Conservation (phyloP, 2,113 vertebrate genomes). For the Atherinomorus stipes region DNA sequence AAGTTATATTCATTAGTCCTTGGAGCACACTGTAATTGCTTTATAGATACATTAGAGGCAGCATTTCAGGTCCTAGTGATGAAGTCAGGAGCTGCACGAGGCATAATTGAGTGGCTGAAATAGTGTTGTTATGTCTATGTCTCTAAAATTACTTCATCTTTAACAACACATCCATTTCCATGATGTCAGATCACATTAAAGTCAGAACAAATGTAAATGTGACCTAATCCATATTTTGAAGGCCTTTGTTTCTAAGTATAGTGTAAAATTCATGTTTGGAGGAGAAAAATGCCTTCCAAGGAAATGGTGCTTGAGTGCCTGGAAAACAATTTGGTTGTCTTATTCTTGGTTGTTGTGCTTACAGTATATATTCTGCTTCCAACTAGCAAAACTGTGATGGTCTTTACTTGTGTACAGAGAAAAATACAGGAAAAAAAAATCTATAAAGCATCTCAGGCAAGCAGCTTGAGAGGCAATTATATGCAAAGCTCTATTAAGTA, state of each 20-base stretch:
- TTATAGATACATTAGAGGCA: conserved; percentile 75
- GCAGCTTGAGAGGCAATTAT: conserved; percentile 57
- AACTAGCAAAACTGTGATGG: conserved; percentile 39
- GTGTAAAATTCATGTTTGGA: neutral
- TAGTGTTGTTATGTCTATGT: conserved; percentile 49
- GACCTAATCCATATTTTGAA: conserved; percentile 20
- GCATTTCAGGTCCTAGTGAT: conserved; percentile 65
- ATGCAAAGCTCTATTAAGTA: conserved; percentile 70
- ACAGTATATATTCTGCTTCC: conserved; percentile 15
- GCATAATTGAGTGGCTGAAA: conserved; percentile 67
- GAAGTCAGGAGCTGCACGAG: conserved; percentile 62
- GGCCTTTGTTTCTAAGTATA: neutral
- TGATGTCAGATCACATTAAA: conserved; percentile 50
- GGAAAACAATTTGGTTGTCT: neutral
- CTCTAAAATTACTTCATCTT: conserved; percentile 56
- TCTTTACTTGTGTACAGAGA: conserved; percentile 32
- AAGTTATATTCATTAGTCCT: conserved; percentile 72
- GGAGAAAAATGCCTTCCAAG: neutral
- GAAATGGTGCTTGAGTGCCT: neutral
- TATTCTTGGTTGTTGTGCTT: neutral
- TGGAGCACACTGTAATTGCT: conserved; percentile 70
- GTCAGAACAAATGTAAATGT: conserved; percentile 49
- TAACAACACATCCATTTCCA: conserved; percentile 58
- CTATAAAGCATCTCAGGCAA: conserved; percentile 58
- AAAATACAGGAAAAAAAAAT: conserved; percentile 40